Evolutionary conservation across 2,888 invertebrate genomes (phyloP), one percentile per base, ranked within the genome.

Genomic region (Nezara viridula): DNA sequence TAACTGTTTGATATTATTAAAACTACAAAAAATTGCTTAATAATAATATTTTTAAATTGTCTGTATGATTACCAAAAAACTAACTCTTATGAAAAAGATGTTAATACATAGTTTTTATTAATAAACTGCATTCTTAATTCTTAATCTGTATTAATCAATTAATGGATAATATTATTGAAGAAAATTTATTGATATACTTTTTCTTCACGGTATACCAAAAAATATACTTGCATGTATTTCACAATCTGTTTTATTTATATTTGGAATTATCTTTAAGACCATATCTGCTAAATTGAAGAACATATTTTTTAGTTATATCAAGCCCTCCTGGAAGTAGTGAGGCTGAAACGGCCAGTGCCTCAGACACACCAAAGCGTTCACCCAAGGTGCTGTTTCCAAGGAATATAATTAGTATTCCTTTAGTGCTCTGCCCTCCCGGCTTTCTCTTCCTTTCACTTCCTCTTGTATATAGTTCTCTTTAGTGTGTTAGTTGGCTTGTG

Each of bases 291-390:
- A 44, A 81, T 44, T 47, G 24, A n/a, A 81, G 81, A 47, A 44
- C 14, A 47, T 81, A 47, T 88, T 73, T 88, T 88, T 49, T 66
- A 88, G 88, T 60, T 47, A 47, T 55, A 73, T 12, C 66, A 47
- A 86, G 60, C 40, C 81, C 85, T 44, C 89, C 89, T 32, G 86
- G 73, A 40, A 89, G 88, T 37, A 91, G 91, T 86, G 90, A 91
- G 73, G 91, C 90, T 47, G 91, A 91, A 86, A 91, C 91, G 24
- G 91, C 90, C 10, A 91, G 91, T 89, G 90, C 90, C 52, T 90
- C 91, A 10, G 91, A 91, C 88, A 91, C 91, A 24, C 91, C 91
- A n/a, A 88, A 90, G 47, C 55, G 66, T 37, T 88, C 89, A 50
- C 89, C 89, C 14, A 87, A 87, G 85, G 89, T 89, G 87, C 73